Conservation (phyloP, 2,797 vertebrate species). For the Orestias chungarensis region DNA sequence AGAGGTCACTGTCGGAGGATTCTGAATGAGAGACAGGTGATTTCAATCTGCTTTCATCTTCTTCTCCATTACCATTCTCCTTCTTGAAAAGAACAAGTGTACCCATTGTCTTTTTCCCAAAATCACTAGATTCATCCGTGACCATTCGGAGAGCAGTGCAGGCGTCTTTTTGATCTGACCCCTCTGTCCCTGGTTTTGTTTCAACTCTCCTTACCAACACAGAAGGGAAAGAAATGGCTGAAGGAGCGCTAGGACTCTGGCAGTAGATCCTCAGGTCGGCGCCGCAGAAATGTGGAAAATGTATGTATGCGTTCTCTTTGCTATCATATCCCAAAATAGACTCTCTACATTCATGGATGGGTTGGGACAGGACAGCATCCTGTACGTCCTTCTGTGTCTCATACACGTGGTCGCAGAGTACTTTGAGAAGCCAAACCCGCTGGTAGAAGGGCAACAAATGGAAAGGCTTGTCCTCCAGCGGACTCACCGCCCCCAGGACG, state of each 20-base stretch:
- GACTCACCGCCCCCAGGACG: constrained; percentile 88
- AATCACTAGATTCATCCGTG: constrained; percentile 37
- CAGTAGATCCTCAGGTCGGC: constrained; percentile 96
- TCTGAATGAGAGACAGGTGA: constrained; percentile 50
- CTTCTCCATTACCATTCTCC: constrained; percentile 47
- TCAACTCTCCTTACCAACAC: constrained; percentile 76
- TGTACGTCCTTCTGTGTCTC: constrained; percentile 97
- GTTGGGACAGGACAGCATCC: constrained; percentile 92
- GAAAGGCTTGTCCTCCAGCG: constrained; percentile 90
- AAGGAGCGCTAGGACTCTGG: constrained; percentile 89
- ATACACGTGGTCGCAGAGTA: constrained; percentile 94
- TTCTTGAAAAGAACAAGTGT: constrained; percentile 36
- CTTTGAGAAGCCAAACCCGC: constrained; percentile 97
- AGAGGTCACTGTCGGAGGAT: constrained; percentile 51
- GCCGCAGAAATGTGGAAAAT: constrained; percentile 98
- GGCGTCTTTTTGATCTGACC: constrained; percentile 26
- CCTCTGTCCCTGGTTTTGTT: constrained; percentile 41
- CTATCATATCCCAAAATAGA: constrained; percentile 98
- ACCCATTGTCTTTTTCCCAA: constrained; percentile 32
- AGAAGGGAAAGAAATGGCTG: constrained; percentile 84
- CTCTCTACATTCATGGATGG: constrained; percentile 98
- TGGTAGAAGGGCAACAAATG: constrained; percentile 91
- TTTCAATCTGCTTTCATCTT: constrained; percentile 26
- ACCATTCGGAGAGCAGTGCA: constrained; percentile 28
- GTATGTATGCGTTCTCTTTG: constrained; percentile 93